Percentiles rank a stretch among this genome's conserved stretches.
Conservation (phyloP, 2,888 invertebrate species). For the Sthenelais limicola region DNA sequence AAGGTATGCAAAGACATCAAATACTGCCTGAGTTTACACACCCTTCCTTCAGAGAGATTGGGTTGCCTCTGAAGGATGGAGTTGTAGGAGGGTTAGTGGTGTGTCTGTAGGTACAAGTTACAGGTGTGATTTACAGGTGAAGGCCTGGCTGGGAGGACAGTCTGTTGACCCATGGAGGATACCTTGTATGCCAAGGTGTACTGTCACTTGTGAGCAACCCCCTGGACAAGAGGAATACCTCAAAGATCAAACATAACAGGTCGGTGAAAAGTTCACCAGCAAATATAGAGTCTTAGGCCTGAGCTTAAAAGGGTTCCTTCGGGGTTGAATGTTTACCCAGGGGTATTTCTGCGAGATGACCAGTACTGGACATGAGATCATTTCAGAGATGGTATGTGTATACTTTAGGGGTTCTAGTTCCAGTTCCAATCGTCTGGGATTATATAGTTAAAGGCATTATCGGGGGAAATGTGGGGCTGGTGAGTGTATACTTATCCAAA, state of each 20-base stretch:
- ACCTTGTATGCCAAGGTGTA: not conserved
- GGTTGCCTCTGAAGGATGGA: conserved; percentile 10
- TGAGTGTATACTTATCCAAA: conserved; percentile 19
- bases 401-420: not conserved
- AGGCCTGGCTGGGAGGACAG: not conserved
- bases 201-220: not conserved
- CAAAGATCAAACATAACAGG: conserved; percentile 10
- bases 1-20: conserved; percentile 10
- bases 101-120: not conserved
- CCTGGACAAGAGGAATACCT: conserved; percentile 1
- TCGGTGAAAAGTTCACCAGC: conserved; percentile 31
- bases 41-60: not conserved
- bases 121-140: conserved; percentile 16
- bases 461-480: conserved; percentile 3
- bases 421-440: not conserved
- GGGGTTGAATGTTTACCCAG: not conserved
- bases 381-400: conserved; percentile 6
- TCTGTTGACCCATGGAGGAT: not conserved
- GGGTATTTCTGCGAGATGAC: no score
- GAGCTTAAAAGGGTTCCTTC: not conserved
- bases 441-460: no score
- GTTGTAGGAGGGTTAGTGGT: not conserved
- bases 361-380: conserved; percentile 12
- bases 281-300: not conserved
- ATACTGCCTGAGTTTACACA: conserved; percentile 2